Base-by-base conservation (phyloP, 2,113 vertebrate species). In the Passer domesticus region DNA sequence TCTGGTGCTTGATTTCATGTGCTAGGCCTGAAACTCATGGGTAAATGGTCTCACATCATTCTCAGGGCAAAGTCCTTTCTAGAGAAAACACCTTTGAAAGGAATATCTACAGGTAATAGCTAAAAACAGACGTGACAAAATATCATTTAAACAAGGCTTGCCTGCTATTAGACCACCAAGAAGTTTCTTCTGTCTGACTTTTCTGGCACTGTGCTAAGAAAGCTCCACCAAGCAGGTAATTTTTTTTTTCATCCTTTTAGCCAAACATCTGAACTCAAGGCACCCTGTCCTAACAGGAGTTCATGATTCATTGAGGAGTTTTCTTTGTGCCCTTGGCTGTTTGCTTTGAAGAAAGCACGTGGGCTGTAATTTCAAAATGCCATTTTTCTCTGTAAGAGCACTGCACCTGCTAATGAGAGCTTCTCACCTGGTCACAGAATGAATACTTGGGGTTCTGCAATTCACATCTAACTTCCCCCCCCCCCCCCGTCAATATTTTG, bases 1-100 rank as follows among this genome's bases (percentile, higher is more conserved):
- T 91, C 90, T 97, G 91, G 47, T 94, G 89, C 92, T 96, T 97
- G 94, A 97, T 97, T 98, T 97, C 55, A 52, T 92, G 31, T 89
- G 95, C 90, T 97, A 96, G 96, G 60, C 89, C 93, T 94, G 92
- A 96, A 97, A 94, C 81, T 95, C 81, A 87, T 13, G 91, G 66
- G 95, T 92, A 88, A 95, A 96, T 66, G 52, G 59, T 58, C 49
- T 91, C 67, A 5, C 41, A 94, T 89, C 31, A 80, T 95, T 96
- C 58, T 67, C 66, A 97, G 76, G 62, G 82, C 11, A 66, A 87
- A 90, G 76, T 62, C 4, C 68, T 87, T 95, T 76, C 27, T 68
- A 63, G 74, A 78, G 50, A 47, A 90, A 94, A 77, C 37, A 27
- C 35, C 19, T 59, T 64, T 69, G 64, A 75, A 94, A 93, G 70